These are phyloP conservation scores for Heteromormyrus szaboi DNA, from an alignment of 2,797 vertebrate genomes.

Conservation along the genomic window DNA sequence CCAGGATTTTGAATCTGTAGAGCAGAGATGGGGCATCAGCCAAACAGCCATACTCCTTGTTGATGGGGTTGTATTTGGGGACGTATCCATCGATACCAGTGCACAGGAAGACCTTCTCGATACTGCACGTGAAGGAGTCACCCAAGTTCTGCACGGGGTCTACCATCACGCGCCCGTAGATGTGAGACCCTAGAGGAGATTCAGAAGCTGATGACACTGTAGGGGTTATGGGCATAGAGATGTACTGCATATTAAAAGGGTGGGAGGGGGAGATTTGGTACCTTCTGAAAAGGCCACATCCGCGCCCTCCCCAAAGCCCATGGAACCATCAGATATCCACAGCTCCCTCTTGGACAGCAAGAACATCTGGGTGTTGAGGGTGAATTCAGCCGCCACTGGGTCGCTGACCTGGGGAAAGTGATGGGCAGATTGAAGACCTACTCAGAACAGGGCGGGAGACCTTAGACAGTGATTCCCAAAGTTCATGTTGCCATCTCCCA, in stretches of 20 bases:
- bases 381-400: slow-evolving; percentile 75
- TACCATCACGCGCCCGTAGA: slow-evolving; percentile 67
- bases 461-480: background rate
- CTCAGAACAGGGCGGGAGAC: background rate
- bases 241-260: background rate
- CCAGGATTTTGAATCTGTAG: slow-evolving; percentile 71
- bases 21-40: slow-evolving; percentile 66
- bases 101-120: slow-evolving; percentile 75
- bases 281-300: slow-evolving; percentile 73
- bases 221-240: background rate
- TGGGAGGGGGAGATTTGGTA: slow-evolving; percentile 32
- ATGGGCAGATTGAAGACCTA: background rate
- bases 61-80: slow-evolving; percentile 69
- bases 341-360: slow-evolving; percentile 73
- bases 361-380: slow-evolving; percentile 78
- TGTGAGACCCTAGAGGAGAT: slow-evolving; percentile 54
- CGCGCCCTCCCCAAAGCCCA: slow-evolving; percentile 74
- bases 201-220: background rate
- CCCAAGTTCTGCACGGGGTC: slow-evolving; percentile 74
- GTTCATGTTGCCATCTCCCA: background rate
- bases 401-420: slow-evolving; percentile 65
- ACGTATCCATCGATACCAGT: slow-evolving; percentile 68
- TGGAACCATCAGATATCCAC: slow-evolving; percentile 75
- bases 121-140: slow-evolving; percentile 69
- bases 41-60: slow-evolving; percentile 65